A percentile compares a stretch with the other conserved stretches of the same genome.
Conservation (phyloP, 2,113 vertebrate genomes). For the Sitta europaea region DNA sequence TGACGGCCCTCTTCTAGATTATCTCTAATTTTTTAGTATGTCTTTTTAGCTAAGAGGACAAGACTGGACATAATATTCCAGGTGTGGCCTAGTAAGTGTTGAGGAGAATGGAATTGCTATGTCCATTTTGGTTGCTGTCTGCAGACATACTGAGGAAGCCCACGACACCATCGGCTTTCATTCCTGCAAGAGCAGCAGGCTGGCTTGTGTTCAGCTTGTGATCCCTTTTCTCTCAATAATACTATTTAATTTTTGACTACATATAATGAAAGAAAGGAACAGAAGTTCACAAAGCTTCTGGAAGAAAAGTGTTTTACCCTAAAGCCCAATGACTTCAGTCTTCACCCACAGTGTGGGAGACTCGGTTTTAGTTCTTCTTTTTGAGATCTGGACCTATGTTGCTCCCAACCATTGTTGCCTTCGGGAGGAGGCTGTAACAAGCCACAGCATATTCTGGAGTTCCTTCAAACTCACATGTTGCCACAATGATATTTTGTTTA, state of each 20-base stretch:
- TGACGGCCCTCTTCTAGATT: neutral
- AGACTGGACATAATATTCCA: neutral
- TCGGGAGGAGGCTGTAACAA: slow-evolving; percentile 1
- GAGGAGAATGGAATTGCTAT: neutral
- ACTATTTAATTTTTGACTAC: neutral
- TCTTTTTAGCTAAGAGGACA: neutral
- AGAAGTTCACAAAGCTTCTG: neutral
- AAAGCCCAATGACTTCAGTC: neutral
- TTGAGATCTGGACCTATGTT: neutral
- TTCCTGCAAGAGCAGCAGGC: neutral
- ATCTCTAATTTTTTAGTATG: neutral
- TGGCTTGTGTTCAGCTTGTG: neutral
- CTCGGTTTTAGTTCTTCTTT: neutral
- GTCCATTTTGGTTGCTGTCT: neutral
- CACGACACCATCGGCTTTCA: neutral
- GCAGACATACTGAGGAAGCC: neutral
- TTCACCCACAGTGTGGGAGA: neutral
- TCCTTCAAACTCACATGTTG: neutral
- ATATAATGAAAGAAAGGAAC: neutral
- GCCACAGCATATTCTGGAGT: neutral
- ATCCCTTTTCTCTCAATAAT: neutral
- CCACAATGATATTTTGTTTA: neutral
- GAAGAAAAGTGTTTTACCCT: neutral
- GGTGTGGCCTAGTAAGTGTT: neutral
- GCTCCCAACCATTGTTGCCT: neutral